Percentiles rank a stretch among this genome's conserved stretches.
Conservation (phyloP, 2,113 vertebrate genomes). For the Etheostoma spectabile region DNA sequence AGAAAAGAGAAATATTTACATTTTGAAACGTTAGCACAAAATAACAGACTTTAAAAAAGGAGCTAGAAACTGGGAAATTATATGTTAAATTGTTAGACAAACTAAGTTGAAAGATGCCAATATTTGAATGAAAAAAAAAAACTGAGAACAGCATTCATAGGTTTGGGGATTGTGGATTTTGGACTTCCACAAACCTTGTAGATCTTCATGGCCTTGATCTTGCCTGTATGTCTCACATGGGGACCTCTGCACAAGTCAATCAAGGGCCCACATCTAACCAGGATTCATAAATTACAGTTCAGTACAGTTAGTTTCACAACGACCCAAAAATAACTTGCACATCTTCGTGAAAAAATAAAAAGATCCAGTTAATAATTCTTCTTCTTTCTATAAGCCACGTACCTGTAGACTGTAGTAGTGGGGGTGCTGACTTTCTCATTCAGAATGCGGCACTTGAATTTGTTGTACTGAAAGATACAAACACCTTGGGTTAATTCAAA, state of each 20-base stretch:
- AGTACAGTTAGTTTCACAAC: background rate
- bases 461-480: constrained; percentile 91
- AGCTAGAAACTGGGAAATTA: background rate
- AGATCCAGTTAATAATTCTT: no score
- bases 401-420: constrained; percentile 98
- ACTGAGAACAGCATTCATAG: background rate
- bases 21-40: background rate
- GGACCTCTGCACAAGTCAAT: constrained; percentile 97
- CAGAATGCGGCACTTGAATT: constrained; percentile 97
- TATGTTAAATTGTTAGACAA: background rate
- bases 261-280: constrained; percentile 91
- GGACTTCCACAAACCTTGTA: constrained; percentile 88
- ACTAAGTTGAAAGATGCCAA: background rate
- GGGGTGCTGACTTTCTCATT: constrained; percentile 97
- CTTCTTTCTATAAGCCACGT: background rate
- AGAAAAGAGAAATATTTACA: background rate
- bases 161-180: background rate
- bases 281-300: background rate
- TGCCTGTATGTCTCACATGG: constrained; percentile 96
- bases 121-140: background rate
- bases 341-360: background rate
- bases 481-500: background rate
- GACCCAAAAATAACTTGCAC: background rate
- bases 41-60: no score
- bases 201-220: constrained; percentile 96